phyloP scores from a whole-genome alignment of 2,797 vertebrate genomes.

The Vultur gryphus region DNA sequence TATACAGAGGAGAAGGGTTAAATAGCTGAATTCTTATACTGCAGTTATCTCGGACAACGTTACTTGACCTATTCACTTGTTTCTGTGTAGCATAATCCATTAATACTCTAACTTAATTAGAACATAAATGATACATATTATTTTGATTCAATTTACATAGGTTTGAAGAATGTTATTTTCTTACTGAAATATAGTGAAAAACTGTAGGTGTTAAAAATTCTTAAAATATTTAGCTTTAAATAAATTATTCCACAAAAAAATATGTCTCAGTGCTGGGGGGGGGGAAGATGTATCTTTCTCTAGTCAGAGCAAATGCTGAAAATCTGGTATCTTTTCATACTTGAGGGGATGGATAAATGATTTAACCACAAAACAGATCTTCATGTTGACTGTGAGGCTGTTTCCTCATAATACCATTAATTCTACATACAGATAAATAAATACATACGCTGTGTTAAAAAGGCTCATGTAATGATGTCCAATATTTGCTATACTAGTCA shows the following conservation, averaged over 20 bases:
- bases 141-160: not conserved
- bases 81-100: not conserved
- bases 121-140: not conserved
- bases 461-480: not conserved
- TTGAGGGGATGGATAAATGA: not conserved
- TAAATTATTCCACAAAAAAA: not conserved
- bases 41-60: not conserved
- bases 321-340: not conserved
- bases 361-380: not conserved
- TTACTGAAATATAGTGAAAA: not conserved
- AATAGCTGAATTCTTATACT: not conserved
- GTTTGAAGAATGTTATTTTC: not conserved
- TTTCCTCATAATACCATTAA: not conserved
- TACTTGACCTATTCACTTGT: not conserved
- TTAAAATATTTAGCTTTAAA: not conserved
- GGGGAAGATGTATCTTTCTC: not conserved
- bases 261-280: not conserved
- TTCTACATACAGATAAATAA: not conserved
- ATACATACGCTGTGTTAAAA: not conserved
- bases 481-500: not conserved
- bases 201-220: not conserved
- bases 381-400: not conserved
- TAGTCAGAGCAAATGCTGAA: not conserved
- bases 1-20: not conserved
- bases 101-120: not conserved